Evolutionary conservation across 2,797 vertebrate species (phyloP), one percentile per base, ranked within the genome.

Genomic region (Hybognathus amarus): DNA sequence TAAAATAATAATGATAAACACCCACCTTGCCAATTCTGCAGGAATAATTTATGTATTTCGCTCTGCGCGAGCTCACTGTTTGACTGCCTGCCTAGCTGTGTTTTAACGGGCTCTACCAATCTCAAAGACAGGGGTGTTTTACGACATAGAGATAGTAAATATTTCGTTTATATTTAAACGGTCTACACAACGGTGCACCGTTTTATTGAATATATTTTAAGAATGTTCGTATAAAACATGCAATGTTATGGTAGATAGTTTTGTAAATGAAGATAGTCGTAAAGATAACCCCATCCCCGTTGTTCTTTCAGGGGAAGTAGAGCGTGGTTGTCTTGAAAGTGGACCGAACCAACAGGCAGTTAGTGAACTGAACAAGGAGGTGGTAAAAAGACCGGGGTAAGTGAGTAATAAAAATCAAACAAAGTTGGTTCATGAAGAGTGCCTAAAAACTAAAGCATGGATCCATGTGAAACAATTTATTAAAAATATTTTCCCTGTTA

Each of bases 191-290:
- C 6, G 9, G 10, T 6, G 6, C 4, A 30, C 27, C 30, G 27
- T 24, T 63, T 10, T 36, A 4, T 0, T 47, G 0, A 7, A 0
- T 0, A 3, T 0, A 12, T 61, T 27, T 2, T 24, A 27, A 17
- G 1, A 12, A 20, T 9, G 1, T 22, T 38, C 18, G 12, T 27
- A 15, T 38, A 20, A 67, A 27, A 67, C 0, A 36, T 54, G 66
- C 4, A 17, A 81, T 13, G 15, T 52, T 42, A 24, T 17, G 47
- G 4, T 3, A 27, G 1, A 27, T 22, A 61, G 45, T 27, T 50
- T 27, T 36, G 15, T 11, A 24, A 52, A 66, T 22, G 0, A 13
- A 20, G 30, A 50, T 40, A 15, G 30, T 13, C 0, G 22, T 54
- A 5, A 42, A 45, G 4, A 45, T 7, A 24, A 8, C 7, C 15